A percentile compares a stretch with the other conserved stretches of the same genome.
Evolutionary conservation across 2,797 vertebrate genomes (phyloP).

Genomic region (Trichosurus vulpecula): DNA sequence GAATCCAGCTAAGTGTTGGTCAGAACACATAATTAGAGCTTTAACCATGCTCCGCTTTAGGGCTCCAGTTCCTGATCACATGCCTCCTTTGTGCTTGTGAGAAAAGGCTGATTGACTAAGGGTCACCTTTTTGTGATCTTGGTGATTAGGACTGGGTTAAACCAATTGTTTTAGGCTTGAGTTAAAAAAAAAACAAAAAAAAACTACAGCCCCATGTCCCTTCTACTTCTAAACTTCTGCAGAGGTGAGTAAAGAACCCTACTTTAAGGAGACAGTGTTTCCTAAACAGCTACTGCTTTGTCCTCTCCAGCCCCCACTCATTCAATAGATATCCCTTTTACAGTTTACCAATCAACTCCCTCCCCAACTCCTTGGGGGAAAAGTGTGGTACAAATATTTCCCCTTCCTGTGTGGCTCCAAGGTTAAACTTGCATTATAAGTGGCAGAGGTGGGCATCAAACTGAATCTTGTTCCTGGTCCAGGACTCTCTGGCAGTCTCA

Average conservation of each 20-base stretch:
- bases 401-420: neutral
- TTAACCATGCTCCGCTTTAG: neutral
- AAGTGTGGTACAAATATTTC: neutral
- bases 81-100: neutral
- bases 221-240: neutral
- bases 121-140: neutral
- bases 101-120: neutral
- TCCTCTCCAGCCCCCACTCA: neutral
- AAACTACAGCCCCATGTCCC: neutral
- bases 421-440: neutral
- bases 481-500: neutral
- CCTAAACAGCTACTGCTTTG: neutral
- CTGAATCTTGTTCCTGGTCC: neutral
- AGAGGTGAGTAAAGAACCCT: neutral
- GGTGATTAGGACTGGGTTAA: neutral
- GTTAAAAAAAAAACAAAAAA: neutral
- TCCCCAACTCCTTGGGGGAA: neutral
- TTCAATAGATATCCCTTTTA: neutral
- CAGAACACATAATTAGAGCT: neutral
- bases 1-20: neutral
- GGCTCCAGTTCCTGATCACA: conserved; percentile 6
- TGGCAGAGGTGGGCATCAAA: neutral
- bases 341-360: neutral
- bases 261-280: neutral
- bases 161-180: neutral